Base-by-base conservation (phyloP, 2,113 vertebrate genomes). In the Parus major region DNA sequence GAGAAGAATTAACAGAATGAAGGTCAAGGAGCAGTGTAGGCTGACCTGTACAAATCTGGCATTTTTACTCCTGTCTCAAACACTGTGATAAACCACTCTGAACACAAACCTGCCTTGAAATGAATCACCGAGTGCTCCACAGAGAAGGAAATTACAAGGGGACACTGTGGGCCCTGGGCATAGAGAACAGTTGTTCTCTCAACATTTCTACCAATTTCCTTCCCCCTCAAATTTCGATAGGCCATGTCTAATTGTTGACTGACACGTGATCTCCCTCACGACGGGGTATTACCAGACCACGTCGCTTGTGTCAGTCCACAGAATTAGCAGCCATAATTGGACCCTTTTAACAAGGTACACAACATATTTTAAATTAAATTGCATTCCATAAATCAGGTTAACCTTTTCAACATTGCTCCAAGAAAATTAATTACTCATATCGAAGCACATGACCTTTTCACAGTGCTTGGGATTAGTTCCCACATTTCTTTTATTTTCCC, bases 341-440 rank as follows among this genome's bases (percentile, higher is more conserved):
- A 70, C 92, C 92, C 93, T 98, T 98, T 98, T 97, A 97, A 98
- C 98, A 98, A 98, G 97, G 97, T 98, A 98, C 98, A 98, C 97
- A 98, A 98, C 97, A 97, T 97, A 96, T 98, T 97, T 97, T 93
- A 98, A 97, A 98, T 97, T 97, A 96, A 98, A 98, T 97, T 96
- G 96, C 96, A 42, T 98, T 97, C 97, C 96, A 98, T 98, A 98
- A 98, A 98, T 98, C 98, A 97, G 97, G 97, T 98, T 98, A 98
- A 98, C 98, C 98, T 98, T 98, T 98, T 98, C 98, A 98, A 97
- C 88, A 86, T 44, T 36, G 95, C 97, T 96, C 86, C n/a, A 96
- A 97, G 97, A 97, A 98, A 98, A 98, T 98, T 98, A 98, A 98
- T 98, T 98, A 98, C 98, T 98, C 97, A 96, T 98, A 98, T 97